These are phyloP conservation scores for Drosophila biarmipes DNA, from an alignment of 1,140 invertebrate genomes.

Conservation along the genomic window DNA sequence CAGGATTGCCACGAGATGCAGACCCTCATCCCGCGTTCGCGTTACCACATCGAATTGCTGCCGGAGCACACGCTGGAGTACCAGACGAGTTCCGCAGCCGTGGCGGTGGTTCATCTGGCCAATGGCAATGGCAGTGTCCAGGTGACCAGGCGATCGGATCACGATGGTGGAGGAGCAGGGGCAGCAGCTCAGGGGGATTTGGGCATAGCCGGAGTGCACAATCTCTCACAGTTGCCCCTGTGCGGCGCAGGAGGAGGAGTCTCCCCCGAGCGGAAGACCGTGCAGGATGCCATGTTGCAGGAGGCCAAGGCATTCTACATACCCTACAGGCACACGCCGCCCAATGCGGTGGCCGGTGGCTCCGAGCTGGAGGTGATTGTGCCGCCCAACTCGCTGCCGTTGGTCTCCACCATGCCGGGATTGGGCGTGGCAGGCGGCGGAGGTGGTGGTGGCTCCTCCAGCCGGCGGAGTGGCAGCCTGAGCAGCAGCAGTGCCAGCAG, in stretches of 20 bases:
- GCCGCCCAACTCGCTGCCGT: slow-evolving; percentile 69
- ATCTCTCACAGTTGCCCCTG: slow-evolving; percentile 73
- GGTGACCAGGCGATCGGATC: slow-evolving; percentile 28
- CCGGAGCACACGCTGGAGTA: slow-evolving; percentile 67
- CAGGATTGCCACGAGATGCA: slow-evolving; percentile 84
- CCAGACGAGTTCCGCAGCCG: slow-evolving; percentile 64
- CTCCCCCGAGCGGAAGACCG: slow-evolving; percentile 64
- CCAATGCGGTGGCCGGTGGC: slow-evolving; percentile 61
- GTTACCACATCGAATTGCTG: slow-evolving; percentile 70
- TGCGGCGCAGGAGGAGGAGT: slow-evolving; percentile 21
- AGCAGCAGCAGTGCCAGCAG: slow-evolving; percentile 76
- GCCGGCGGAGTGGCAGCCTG: slow-evolving; percentile 66
- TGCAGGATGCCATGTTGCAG: slow-evolving; percentile 60
- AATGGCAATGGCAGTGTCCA: slow-evolving; percentile 69
- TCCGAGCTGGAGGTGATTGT: slow-evolving; percentile 60
- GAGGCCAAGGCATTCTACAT: slow-evolving; percentile 75
- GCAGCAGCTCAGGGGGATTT: slow-evolving; percentile 47
- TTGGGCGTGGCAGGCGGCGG: slow-evolving; percentile 34
- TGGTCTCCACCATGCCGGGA: slow-evolving; percentile 61
- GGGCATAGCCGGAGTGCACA: slow-evolving; percentile 69
- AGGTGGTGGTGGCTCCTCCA: slow-evolving; percentile 21
- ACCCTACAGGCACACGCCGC: slow-evolving; percentile 75
- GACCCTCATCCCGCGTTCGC: slow-evolving; percentile 76
- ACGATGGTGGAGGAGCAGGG: slow-evolving; percentile 15
- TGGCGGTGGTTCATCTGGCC: slow-evolving; percentile 52